Evolutionary conservation across 30 jellyfish, hydroid and myxozoan genomes (phyloP).

Genomic region (Hydractinia echinata): DNA sequence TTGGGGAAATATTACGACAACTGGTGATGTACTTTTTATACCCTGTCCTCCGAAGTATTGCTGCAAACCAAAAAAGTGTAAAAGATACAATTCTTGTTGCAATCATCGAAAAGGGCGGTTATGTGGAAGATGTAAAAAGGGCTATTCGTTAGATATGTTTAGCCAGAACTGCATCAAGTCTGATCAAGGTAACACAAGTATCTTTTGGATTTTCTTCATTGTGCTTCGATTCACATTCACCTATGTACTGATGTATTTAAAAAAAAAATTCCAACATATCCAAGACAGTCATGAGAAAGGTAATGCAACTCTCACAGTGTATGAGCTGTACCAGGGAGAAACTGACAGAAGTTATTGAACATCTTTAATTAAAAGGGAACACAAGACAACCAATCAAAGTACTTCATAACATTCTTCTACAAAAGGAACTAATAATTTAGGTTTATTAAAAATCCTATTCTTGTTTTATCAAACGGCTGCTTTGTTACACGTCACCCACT

Average conservation of each 20-base stretch:
- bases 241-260: neutral
- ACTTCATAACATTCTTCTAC: neutral
- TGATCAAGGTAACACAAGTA: neutral
- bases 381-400: neutral
- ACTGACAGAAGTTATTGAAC: neutral
- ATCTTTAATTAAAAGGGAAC: neutral
- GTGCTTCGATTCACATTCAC: neutral
- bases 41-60: conserved; percentile 11
- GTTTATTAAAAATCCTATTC: neutral
- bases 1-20: neutral
- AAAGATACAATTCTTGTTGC: neutral
- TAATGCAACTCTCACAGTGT: neutral
- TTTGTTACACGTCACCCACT: neutral
- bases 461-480: conserved; percentile 17
- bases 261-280: neutral
- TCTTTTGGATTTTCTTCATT: neutral
- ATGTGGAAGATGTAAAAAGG: conserved; percentile 1
- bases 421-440: neutral
- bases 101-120: neutral
- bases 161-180: neutral
- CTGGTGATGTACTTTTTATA: neutral
- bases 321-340: neutral
- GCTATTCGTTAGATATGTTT: neutral
- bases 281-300: neutral
- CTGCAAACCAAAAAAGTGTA: neutral